Evolutionary conservation across 2,797 vertebrate species (phyloP).

Genomic region (Pogoniulus pusillus): DNA sequence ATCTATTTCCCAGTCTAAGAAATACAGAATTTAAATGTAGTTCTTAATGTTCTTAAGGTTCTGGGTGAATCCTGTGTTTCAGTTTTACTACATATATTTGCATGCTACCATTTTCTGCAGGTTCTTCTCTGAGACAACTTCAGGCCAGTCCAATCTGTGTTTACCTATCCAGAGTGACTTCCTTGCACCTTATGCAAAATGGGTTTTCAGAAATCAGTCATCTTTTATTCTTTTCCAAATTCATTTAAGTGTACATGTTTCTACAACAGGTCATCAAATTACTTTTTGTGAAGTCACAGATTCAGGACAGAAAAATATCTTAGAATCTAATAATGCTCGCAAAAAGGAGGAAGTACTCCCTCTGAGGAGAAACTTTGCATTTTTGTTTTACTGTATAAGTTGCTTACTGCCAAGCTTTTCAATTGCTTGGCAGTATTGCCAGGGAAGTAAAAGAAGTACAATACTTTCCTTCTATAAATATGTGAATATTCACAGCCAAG

Average conservation of each 20-base stretch:
- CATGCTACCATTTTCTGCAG: background rate
- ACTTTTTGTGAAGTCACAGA: background rate
- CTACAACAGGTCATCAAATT: background rate
- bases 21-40: background rate
- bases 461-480: background rate
- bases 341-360: background rate
- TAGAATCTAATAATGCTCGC: background rate
- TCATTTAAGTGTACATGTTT: background rate
- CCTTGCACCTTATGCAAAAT: background rate
- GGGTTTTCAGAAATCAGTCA: background rate
- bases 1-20: background rate
- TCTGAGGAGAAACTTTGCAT: background rate
- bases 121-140: background rate
- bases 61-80: background rate
- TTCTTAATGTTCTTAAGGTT: background rate
- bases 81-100: background rate
- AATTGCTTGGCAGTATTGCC: background rate
- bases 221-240: background rate
- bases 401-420: background rate
- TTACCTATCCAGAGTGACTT: background rate
- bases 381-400: background rate
- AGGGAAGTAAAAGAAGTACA: background rate
- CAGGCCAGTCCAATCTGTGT: background rate
- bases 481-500: background rate
- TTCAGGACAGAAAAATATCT: background rate